Evolutionary conservation across 2,888 invertebrate species (phyloP), one percentile per base, ranked within the genome.

Genomic region (Heteromyza rotundicornis): DNA sequence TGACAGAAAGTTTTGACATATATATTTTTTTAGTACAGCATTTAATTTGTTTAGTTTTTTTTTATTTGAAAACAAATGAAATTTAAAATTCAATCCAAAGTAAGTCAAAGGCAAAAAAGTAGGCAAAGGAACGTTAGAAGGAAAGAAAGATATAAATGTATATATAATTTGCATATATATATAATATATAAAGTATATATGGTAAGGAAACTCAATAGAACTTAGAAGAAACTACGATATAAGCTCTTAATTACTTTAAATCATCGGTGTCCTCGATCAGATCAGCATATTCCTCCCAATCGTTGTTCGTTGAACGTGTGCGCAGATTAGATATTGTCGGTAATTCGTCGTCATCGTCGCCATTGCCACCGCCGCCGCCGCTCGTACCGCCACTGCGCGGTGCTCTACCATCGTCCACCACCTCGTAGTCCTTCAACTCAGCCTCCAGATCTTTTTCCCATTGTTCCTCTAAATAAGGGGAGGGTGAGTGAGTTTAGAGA

Each of bases 401-500:
- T 51, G 60, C 73, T 64, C 73, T 76, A 63, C 86, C 84, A 69
- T 87, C 87, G 64, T 86, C 85, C 49, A 96, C 94, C 72, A 96
- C 92, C 84, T 97, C 96, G 84, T 94, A 97, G 82, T 96, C 96
- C 83, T 95, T 94, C 72, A 97, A 87, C 85, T 97, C 96, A 55
- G 95, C 95, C 81, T 96, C 96, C 79, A 97, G 85, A 84, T 97
- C 96, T 82, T 92, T 93, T 86, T 97, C 97, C 95, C 96, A 96
- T 86, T 96, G 95, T 84, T 94, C 94, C 90, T 91, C 85, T 87
- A 84, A 17, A 19, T 47, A 19, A 19, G 20, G 19, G 17, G 14
- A 20, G 19, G 7, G 14, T 7, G 5, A 40, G 40, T 40, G 10
- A 3, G 40, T 40, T 7, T 40, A 40, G 40, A 40, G 40, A 40